Evolutionary conservation across 2,888 invertebrate species (phyloP), one percentile per base, ranked within the genome.

Genomic region (Drosophila pseudotakahashii): DNA sequence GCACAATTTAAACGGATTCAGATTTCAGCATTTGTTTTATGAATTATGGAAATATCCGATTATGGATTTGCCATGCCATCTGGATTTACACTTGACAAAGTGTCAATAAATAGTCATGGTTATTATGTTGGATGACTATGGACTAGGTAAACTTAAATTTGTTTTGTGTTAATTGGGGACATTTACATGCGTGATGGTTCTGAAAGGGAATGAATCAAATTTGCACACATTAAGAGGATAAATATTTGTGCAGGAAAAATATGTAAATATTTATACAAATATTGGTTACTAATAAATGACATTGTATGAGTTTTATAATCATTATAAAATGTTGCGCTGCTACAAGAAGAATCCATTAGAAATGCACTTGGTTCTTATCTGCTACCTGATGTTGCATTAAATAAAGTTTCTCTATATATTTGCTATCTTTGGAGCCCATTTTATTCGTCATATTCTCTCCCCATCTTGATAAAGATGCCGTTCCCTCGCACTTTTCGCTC

Each of bases 1-100:
- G 80, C 83, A 86, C 73, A 82, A 77, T 85, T 82, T 75, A 82
- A 82, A 85, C 80, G 81, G 80, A 88, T 79, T 73, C 81, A 66
- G 64, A 85, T 87, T 84, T 81, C 85, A 13, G 66, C 45, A 68
- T 66, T 66, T 68, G 69, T 54, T 63, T 30, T 26, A 19, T 16
- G 19, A 19, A 14, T 34, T 67, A 64, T 63, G 59, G 23, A 54
- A 68, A 48, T 55, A 55, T 68, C 34, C 45, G 37, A 66, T 66
- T 66, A 39, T 68, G 64, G 34, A 34, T 66, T 66, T 9, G 67
- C 26, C 41, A 30, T 14, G 64, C 23, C 66, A 63, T 16, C 32
- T 37, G 37, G 44, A 23, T n/a, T 37, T 48, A 50, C 41, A 34
- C 32, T 34, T 66, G 36, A 32, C 42, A 51, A 66, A 32, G 26